Evolutionary conservation across 1,140 invertebrate genomes (phyloP), one percentile per base, ranked within the genome.

Genomic region (Drosophila ananassae): DNA sequence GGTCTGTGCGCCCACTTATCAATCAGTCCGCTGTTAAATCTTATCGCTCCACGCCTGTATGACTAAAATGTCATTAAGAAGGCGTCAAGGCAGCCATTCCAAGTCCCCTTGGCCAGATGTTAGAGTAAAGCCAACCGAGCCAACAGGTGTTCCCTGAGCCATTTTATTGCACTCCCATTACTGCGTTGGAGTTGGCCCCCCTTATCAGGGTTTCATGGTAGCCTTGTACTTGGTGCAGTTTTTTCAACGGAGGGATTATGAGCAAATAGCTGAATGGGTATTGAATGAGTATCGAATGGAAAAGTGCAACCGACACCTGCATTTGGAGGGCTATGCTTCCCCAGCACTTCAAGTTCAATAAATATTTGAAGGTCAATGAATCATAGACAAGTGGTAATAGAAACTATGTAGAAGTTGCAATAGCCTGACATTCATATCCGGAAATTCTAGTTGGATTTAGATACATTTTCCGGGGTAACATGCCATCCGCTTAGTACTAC

Each of bases 141-240:
- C 30, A 73, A 56, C 71, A 73, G 71, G 71, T 73, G 71, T 73
- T 37, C 32, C n/a, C 9, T 30, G 21, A 56, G 34, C 13, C 1
- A 28, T 48, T 73, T 73, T 73, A 73, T 73, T 63, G 69, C 68
- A 73, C 24, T 73, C 30, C 13, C 52, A 51, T 13, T 37, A 10
- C 9, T 25, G 22, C 24, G 9, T 8, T 48, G 41, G 25, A 69
- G 52, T 69, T 63, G 57, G 57, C 21, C 44, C 21, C 32, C 44
- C 44, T 69, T 73, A 73, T 73, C 71, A 52, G 10, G 44, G 51
- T 21, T 25, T 41, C 13, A 9, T 28, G 3, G 60, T 77, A 68
- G 62, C 62, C 68, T 57, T 77, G 73, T 56, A 61, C 61, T 64
- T 81, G 79, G 69, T 81, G 78, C 61, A 77, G 59, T 69, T 59